Conservation (phyloP, 2,888 invertebrate species). For the Frankliniella fusca region DNA sequence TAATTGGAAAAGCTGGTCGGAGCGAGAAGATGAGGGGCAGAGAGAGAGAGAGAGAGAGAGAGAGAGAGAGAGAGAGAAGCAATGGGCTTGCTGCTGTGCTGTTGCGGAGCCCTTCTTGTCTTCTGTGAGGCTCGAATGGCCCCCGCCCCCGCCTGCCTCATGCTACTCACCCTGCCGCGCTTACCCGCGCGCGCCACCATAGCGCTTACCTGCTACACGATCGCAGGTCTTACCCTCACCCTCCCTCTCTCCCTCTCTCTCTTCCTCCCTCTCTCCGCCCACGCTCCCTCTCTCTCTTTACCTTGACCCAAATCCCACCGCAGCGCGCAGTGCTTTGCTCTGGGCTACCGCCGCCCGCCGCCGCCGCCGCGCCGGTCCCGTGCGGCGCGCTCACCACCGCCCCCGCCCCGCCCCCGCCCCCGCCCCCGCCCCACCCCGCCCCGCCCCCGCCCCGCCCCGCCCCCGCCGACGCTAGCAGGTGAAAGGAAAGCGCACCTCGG, state of each 20-base stretch:
- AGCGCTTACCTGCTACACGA: too few species aligned
- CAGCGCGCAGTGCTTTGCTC: not conserved
- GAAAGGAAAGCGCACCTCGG: not conserved
- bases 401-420: not conserved
- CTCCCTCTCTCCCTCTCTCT: too few species aligned
- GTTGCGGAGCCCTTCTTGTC: too few species aligned
- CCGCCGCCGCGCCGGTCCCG: not conserved
- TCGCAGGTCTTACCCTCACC: too few species aligned
- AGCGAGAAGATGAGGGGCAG: not conserved
- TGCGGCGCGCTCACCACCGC: not conserved
- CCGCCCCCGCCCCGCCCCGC: not conserved
- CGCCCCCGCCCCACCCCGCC: not conserved
- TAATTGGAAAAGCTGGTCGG: constrained; percentile 16
- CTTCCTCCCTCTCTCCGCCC: too few species aligned
- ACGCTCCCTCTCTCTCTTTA: too few species aligned
- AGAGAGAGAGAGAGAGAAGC: not conserved
- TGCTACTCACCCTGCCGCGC: too few species aligned
- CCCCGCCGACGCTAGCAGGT: not conserved
- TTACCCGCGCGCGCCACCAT: too few species aligned
- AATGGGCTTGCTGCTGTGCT: too few species aligned
- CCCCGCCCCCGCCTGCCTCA: too few species aligned
- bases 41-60: not conserved
- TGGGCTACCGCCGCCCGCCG: not conserved
- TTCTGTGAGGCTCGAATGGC: too few species aligned
- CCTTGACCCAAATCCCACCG: too few species aligned